Base-by-base conservation (phyloP, 2,888 invertebrate species). In the Ochlodes sylvanus region DNA sequence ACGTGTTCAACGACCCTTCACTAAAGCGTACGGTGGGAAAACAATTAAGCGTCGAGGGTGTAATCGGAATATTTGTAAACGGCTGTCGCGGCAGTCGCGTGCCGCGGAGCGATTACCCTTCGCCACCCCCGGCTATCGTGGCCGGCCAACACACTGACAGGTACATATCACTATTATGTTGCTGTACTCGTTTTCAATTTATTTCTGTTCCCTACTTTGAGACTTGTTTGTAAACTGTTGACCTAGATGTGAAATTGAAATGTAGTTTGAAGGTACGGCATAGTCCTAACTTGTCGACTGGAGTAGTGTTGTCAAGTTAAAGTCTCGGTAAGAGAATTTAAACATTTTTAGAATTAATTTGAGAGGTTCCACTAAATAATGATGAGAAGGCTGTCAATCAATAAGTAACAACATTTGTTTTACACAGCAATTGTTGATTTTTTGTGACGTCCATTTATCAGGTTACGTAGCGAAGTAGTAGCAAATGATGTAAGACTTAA, bases 61-160 rank as follows among this genome's bases (percentile, higher is more conserved):
- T 88, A 87, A 89, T 89, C 85, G 86, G 86, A 89, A 90, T 90
- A 87, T 91, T 91, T 90, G 89, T 89, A 87, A 90, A 88, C 86
- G 83, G 81, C 68, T 72, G 75, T 82, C 81, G 90, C 90, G 90
- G 81, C 68, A 72, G 75, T 82, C 81, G 90, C 90, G 90, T 91
- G 90, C 84, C 85, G 79, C 71, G 27, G 80, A 83, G 75, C 85
- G 82, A 87, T 91, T 89, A 91, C 84, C 61, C 67, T 85, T 84
- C 81, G 71, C 73, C 75, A 75, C 74, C 73, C 69, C 71, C 72
- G 75, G 71, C 76, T 41, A 58, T 52, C 63, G 58, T 58, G 41
- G 50, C 54, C 10, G 15, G 58, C 58, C 38, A n/a, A 50, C 15
- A 38, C 21, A 38, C 52, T 52, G 58, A 65, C 64, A 57, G 47